Evolutionary conservation across 2,888 invertebrate genomes (phyloP), one percentile per base, ranked within the genome.

Genomic region (Andrena chrysosceles): DNA sequence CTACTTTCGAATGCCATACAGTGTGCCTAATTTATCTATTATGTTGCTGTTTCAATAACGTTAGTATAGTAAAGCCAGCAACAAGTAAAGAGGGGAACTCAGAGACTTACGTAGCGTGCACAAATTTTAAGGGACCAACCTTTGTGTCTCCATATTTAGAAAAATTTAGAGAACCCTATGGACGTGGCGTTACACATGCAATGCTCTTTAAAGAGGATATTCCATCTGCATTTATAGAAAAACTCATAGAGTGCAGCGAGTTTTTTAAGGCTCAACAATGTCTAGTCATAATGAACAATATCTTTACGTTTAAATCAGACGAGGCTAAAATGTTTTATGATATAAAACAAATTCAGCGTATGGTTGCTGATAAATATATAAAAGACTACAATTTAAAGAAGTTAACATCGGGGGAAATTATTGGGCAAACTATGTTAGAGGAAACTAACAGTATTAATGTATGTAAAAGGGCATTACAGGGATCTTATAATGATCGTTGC

Each of bases 11-110:
- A 93, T 96, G 96, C 82, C 95, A 96, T n/a, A 97, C 98, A 0
- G 95, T 98, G 0, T 96, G 96, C 83, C 94, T 98, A 4, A 93
- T 99, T 70, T 99, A 97, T 92, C 94, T 99, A 10, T 94, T 99
- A 3, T 96, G 96, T 89, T 96, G 97, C 89, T 90, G 95, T 20
- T 99, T 99, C 93, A 92, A 95, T 42, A 94, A 96, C 91, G 96
- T 99, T 0, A 95, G 96, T 86, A 95, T 98, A 23, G 97, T 96
- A 92, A 99, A 99, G 93, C 99, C 99, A 0, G 96, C 96, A 0
- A 97, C 98, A 0, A 99, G 99, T n/a, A 98, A 98, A 92, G 97
- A 97, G 91, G 99, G 99, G 7, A 99, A 99, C 94, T 99, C 99
- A 0, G 99, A 99, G 94, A 96, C 97, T 0, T 99, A 99, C 92